Conservation (phyloP, 2,113 vertebrate species). For the Eonycteris spelaea region DNA sequence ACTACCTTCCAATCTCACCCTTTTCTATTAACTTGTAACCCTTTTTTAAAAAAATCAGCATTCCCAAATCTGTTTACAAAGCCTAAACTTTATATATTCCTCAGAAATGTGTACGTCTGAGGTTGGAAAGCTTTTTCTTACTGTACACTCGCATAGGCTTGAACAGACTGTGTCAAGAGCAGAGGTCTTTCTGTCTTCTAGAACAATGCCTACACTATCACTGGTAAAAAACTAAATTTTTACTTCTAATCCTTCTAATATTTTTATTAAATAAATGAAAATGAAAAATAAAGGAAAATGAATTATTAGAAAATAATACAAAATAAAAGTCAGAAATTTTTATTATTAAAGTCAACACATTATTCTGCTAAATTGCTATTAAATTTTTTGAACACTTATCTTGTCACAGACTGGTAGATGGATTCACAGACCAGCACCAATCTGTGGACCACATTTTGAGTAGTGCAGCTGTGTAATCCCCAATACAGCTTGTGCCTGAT, state of each 20-base stretch:
- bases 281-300: neutral
- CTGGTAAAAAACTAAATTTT: neutral
- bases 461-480: neutral
- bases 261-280: constrained; percentile 6
- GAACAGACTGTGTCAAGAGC: neutral
- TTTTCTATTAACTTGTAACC: neutral
- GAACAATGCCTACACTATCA: neutral
- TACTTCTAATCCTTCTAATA: neutral
- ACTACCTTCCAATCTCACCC: neutral
- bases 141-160: neutral
- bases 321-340: neutral
- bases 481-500: neutral
- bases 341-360: neutral
- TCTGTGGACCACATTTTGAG: neutral
- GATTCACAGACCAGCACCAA: neutral
- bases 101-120: constrained; percentile 2
- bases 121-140: neutral
- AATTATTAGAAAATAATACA: constrained; percentile 9
- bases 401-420: neutral
- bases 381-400: neutral
- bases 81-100: neutral
- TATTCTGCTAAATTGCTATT: neutral
- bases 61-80: constrained; percentile 35
- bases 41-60: neutral
- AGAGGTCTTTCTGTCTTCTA: neutral